Base-by-base conservation (phyloP, 2,113 vertebrate genomes). In the Actenoides lindsayi region DNA sequence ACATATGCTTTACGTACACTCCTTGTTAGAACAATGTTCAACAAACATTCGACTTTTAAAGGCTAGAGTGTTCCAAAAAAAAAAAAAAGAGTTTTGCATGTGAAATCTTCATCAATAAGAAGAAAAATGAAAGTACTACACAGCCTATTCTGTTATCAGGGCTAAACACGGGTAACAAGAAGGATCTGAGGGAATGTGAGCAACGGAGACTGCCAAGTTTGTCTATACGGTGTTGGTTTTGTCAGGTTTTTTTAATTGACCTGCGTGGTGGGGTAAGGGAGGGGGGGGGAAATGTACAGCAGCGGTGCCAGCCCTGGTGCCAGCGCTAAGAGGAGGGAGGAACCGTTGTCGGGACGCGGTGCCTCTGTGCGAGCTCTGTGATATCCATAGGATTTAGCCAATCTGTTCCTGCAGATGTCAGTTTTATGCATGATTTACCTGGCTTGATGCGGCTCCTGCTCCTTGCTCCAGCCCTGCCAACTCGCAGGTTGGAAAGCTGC, bases 321-420 rank as follows among this genome's bases (percentile, higher is more conserved):
- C 91, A 91, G 28, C 0, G 6, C 42, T 76, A n/a, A 78, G 67
- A 79, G 63, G 12, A 93, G 44, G 89, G 42, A 89, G 86, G 80
- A 75, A 39, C 24, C 0, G 0, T 6, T 51, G 85, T 46, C 0
- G 1, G 77, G 60, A 53, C 1, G 0, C 2, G 10, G 64, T 8
- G 8, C 68, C 60, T 88, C 84, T 19, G 89, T 83, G 90, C 73
- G 64, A 19, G 83, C 88, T 94, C 89, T 69, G 81, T 79, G 91
- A 62, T 87, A 85, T 85, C 95, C 89, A 41, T 3, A 87, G 87
- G 91, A 96, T 94, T 96, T 83, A 59, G 87, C 87, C 94, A 95
- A 94, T 94, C 96, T 96, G 96, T 44, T 95, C 91, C 91, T 94
- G 95, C 96, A 97, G 95, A 74, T 95, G 96, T 93, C 89, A 16